Evolutionary conservation across 2,888 invertebrate species (phyloP), one percentile per base, ranked within the genome.

Genomic region (Cheilosia soror): DNA sequence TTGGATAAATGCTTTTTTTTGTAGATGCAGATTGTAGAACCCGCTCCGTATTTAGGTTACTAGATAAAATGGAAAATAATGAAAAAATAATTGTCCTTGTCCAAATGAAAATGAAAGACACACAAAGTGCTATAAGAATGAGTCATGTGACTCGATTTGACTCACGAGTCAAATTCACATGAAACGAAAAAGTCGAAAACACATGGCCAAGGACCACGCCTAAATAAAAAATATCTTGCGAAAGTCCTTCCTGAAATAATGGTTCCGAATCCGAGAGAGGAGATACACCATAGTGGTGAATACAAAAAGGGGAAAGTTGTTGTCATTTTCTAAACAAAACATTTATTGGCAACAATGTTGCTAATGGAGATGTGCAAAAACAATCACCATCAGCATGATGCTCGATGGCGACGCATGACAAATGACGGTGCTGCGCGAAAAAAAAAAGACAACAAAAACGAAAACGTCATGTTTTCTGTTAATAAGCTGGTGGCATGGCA

Each of bases 171-270:
- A 6, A 25, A 51, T 44, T 47, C 57, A 68, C 63, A 58, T 37
- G 15, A 4, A 7, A 25, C 4, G 4, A 13, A 20, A 20, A 20
- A 20, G 20, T 20, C 20, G 42, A 15, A 72, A 62, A 73, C 82
- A 78, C 86, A 86, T 82, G 86, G 86, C 82, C 86, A 86, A 86
- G 86, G 86, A 86, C 86, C 86, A 86, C 86, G 86, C 86, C 86
- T 86, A 86, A 86, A 69, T 80, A 73, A 81, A 78, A 82, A 86
- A 86, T 73, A 82, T 68, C 82, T 78, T 77, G 72, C 40, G 73
- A 86, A 86, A 77, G 85, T 86, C 86, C 82, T 82, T 68, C 65
- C 20, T 20, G 20, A 20, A 20, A 20, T 20, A 20, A 31, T 51
- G 29, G 62, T 57, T 55, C 65, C 58, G 76, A 77, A 68, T 49